These are phyloP conservation scores for Vicugna pacos DNA, from an alignment of 2,113 vertebrate species.

Conservation along the genomic window DNA sequence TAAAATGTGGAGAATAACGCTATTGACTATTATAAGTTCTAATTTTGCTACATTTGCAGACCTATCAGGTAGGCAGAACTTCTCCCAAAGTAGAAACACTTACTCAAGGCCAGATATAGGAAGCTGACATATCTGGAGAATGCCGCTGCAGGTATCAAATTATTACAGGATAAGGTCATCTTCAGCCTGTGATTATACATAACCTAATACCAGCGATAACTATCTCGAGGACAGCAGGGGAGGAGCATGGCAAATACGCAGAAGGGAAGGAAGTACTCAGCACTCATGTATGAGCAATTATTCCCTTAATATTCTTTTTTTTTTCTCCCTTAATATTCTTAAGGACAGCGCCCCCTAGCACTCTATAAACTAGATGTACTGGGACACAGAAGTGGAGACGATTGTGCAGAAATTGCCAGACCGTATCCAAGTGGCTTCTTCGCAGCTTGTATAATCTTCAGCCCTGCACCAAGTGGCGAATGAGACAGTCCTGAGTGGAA, in stretches of 20 bases:
- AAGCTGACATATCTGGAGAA: neutral
- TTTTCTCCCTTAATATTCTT: slow-evolving; percentile 25
- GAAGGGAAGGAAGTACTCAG: neutral
- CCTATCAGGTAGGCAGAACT: neutral
- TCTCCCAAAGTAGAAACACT: neutral
- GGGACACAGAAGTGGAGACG: slow-evolving; percentile 11
- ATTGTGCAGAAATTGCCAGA: slow-evolving; percentile 54
- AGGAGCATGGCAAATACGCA: neutral
- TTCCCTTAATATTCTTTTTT: slow-evolving; percentile 25
- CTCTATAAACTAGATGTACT: slow-evolving; percentile 45
- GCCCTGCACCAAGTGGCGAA: slow-evolving; percentile 50
- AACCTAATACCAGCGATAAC: neutral
- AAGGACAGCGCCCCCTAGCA: slow-evolving; percentile 10
- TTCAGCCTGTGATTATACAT: neutral
- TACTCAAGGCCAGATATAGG: neutral
- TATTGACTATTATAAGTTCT: neutral
- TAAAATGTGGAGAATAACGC: neutral
- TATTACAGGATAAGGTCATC: neutral
- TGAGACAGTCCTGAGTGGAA: neutral
- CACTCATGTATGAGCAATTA: slow-evolving; percentile 36
- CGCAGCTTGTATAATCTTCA: slow-evolving; percentile 18
- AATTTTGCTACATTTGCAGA: neutral
- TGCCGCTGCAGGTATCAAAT: neutral
- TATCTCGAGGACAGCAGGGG: neutral
- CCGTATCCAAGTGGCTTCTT: slow-evolving; percentile 32